Evolutionary conservation across 2,888 invertebrate genomes (phyloP).

Genomic region (Polia nebulosa): DNA sequence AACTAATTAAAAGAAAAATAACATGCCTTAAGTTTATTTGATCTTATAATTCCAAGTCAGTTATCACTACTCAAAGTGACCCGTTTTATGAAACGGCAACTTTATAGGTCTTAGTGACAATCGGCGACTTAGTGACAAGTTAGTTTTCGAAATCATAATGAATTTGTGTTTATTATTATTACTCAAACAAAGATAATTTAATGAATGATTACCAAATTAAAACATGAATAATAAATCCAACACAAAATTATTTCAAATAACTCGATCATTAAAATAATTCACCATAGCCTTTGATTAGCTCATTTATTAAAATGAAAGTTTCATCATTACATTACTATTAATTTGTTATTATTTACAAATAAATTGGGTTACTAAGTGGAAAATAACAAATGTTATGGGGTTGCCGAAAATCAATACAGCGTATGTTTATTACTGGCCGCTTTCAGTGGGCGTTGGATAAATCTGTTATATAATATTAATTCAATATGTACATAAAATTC

Average conservation of each 20-base stretch:
- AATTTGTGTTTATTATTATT: neutral
- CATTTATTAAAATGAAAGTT: neutral
- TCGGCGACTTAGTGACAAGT: too few relatives aligned
- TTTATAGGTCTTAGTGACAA: too few relatives aligned
- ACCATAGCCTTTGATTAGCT: neutral
- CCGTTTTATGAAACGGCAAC: too few relatives aligned
- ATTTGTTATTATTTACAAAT: neutral
- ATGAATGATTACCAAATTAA: neutral
- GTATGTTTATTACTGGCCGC: neutral
- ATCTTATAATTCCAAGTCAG: too few relatives aligned
- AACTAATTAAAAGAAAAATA: too few relatives aligned
- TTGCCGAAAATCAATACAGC: neutral
- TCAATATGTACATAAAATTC: too few relatives aligned
- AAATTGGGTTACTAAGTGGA: neutral
- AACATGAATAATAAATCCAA: neutral
- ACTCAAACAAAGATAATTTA: neutral
- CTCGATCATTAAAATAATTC: slow-evolving; percentile 2
- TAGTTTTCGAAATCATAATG: neutral
- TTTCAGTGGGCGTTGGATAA: neutral
- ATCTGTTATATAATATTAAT: too few relatives aligned
- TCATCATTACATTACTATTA: neutral
- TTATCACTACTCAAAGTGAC: too few relatives aligned
- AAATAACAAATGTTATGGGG: neutral
- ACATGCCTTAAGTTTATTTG: too few relatives aligned
- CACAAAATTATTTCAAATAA: neutral